phyloP scores from a whole-genome alignment of 2,113 vertebrate species.

The Telmatochromis sp. region DNA sequence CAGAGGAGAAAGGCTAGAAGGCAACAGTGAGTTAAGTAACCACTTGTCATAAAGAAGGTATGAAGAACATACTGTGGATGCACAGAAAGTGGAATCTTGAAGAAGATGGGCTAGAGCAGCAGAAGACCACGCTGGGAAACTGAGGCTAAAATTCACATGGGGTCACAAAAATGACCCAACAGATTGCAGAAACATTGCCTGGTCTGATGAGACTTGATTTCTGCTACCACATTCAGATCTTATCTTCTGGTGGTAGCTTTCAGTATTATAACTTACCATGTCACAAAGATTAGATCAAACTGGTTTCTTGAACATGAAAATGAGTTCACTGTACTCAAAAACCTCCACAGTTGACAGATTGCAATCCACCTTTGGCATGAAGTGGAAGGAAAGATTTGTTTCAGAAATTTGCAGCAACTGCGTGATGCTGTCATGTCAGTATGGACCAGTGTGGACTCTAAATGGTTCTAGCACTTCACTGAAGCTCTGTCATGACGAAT shows the following conservation, averaged over 20 bases:
- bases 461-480: not conserved
- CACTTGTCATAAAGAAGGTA: not conserved
- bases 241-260: not conserved
- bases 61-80: not conserved
- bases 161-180: not conserved
- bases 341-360: not conserved
- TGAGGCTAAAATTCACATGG: not conserved
- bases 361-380: not conserved
- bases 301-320: not conserved
- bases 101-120: not conserved
- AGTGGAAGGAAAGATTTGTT: not conserved
- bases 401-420: not conserved
- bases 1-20: not conserved
- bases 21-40: not conserved
- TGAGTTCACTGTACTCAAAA: not conserved
- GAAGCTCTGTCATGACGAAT: not conserved
- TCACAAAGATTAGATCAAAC: not conserved
- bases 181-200: not conserved
- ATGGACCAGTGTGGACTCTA: not conserved
- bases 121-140: not conserved
- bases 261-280: not conserved
- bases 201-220: not conserved
- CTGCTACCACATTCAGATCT: not conserved
- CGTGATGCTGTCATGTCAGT: not conserved
- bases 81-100: accelerated